phyloP scores from a whole-genome alignment of 2,797 vertebrate species.

The Nyctalus aviator region DNA sequence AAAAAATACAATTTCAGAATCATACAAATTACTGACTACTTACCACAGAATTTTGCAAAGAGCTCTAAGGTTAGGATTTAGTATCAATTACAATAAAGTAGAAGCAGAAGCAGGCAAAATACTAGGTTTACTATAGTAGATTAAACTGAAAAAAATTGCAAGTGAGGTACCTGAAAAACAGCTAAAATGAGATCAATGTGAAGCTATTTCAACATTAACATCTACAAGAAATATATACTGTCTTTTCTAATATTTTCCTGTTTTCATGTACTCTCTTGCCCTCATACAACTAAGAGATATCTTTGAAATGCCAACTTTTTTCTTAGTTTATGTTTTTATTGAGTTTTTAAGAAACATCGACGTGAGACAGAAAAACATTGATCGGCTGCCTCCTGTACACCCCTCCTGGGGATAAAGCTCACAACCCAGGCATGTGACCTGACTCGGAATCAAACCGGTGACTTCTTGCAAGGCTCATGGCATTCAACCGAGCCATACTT shows the following conservation, averaged over 20 bases:
- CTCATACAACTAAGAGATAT: background rate
- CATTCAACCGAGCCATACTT: background rate
- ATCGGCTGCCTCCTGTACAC: background rate
- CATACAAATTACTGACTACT: background rate
- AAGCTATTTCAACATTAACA: constrained; percentile 35
- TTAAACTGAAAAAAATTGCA: background rate
- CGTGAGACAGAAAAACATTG: background rate
- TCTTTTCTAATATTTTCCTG: constrained; percentile 43
- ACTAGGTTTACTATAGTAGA: constrained; percentile 34
- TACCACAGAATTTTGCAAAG: constrained; percentile 42
- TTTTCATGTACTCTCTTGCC: constrained; percentile 36
- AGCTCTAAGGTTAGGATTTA: constrained; percentile 23
- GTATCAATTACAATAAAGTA: background rate
- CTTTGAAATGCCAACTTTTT: background rate
- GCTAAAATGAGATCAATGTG: background rate
- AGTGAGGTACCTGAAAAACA: background rate
- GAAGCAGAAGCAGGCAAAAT: background rate
- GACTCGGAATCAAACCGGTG: background rate
- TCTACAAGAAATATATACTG: background rate
- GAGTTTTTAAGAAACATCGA: background rate
- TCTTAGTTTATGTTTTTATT: background rate
- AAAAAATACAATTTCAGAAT: constrained; percentile 58
- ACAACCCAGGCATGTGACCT: background rate
- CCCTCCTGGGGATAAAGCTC: background rate
- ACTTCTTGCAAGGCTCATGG: background rate